Percentiles rank a stretch among this genome's conserved stretches.
Evolutionary conservation across 2,113 vertebrate species (phyloP).

Genomic region (Entelurus aequoreus): DNA sequence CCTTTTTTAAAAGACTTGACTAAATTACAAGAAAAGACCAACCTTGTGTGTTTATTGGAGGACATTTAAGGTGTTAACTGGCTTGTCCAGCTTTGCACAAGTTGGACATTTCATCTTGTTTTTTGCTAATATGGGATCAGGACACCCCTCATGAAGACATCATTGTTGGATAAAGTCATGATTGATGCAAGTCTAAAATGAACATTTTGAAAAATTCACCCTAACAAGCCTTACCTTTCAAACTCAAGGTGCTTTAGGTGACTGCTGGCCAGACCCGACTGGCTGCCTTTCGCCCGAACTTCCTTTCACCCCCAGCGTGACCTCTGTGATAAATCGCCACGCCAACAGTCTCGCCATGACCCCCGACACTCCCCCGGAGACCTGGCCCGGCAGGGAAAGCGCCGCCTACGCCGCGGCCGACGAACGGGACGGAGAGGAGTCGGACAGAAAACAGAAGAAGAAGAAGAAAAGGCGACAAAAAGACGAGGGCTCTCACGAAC

Average conservation of each 20-base stretch:
- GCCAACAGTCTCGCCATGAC: conserved; percentile 51
- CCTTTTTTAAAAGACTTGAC: too few species aligned
- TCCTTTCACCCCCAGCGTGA: conserved; percentile 71
- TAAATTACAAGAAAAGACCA: too few species aligned
- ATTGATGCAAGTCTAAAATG: too few species aligned
- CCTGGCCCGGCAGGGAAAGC: conserved; percentile 53
- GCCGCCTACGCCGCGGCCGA: conserved; percentile 47
- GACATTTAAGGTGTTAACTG: too few species aligned
- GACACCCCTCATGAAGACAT: too few species aligned
- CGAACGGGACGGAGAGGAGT: conserved; percentile 60
- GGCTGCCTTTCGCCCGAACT: conserved; percentile 56
- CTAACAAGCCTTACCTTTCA: conserved; percentile 26
- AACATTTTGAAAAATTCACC: too few species aligned
- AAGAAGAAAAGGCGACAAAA: conserved; percentile 74
- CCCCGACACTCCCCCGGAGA: conserved; percentile 41
- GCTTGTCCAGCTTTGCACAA: too few species aligned
- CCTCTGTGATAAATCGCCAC: conserved; percentile 67
- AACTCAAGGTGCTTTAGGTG: conserved; percentile 67
- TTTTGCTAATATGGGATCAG: too few species aligned
- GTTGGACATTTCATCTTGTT: too few species aligned
- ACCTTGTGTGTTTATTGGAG: too few species aligned
- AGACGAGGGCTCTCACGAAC: conserved; percentile 58
- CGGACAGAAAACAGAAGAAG: conserved; percentile 71
- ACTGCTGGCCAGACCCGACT: conserved; percentile 59
- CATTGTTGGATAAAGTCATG: too few species aligned